phyloP scores from a whole-genome alignment of 2,888 invertebrate genomes.

The Erebia epiphron region DNA sequence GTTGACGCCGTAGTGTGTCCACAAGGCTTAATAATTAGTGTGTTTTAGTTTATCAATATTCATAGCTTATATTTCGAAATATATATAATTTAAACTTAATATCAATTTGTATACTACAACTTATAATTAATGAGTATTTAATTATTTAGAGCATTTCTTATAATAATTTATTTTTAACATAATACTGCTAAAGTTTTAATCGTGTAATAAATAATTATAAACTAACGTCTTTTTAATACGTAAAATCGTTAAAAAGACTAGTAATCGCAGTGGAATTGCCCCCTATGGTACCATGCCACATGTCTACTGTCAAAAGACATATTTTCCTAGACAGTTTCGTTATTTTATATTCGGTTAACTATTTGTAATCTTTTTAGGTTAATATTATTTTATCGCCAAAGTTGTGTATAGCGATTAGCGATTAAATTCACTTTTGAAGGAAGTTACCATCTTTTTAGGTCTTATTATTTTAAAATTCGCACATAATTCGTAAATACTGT shows the following conservation, averaged over 20 bases:
- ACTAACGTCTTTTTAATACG: constrained; percentile 5
- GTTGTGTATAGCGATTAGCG: constrained; percentile 51
- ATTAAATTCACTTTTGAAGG: constrained; percentile 41
- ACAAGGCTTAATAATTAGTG: neutral
- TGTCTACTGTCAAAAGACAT: constrained; percentile 67
- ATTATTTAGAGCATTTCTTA: constrained; percentile 35
- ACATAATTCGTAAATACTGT: constrained; percentile 45
- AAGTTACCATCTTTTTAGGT: constrained; percentile 63
- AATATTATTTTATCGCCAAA: constrained; percentile 70
- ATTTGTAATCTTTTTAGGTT: constrained; percentile 72
- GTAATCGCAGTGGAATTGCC: constrained; percentile 13
- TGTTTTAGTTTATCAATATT: constrained; percentile 20
- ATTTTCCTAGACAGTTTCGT: constrained; percentile 52
- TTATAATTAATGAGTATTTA: constrained; percentile 25
- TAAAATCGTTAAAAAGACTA: constrained; percentile 15
- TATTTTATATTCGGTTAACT: constrained; percentile 70
- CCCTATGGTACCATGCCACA: constrained; percentile 12
- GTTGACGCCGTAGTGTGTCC: too few relatives aligned
- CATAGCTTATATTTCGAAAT: constrained; percentile 26
- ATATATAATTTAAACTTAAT: constrained; percentile 10
- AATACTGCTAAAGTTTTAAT: constrained; percentile 1
- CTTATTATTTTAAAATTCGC: constrained; percentile 57
- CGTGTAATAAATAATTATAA: neutral
- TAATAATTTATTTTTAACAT: constrained; percentile 30
- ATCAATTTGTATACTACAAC: constrained; percentile 7